Percentiles rank a stretch among this genome's conserved stretches.
These are phyloP conservation scores for Ormyrus pomaceus DNA, from an alignment of 2,888 invertebrate species.

Conservation along the genomic window DNA sequence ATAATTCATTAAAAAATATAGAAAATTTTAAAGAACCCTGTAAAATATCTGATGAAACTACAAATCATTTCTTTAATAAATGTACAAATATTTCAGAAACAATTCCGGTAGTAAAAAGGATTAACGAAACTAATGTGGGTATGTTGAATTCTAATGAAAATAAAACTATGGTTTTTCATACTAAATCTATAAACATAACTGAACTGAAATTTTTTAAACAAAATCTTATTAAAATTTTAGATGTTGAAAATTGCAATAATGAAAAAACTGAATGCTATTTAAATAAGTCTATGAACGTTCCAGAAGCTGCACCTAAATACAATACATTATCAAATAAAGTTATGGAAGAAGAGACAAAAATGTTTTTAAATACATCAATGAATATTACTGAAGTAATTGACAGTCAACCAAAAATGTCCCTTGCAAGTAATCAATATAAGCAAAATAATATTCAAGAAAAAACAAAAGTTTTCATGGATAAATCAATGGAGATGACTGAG, in stretches of 20 bases:
- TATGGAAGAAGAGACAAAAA: not conserved
- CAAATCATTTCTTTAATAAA: too few relatives aligned
- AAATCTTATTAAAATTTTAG: not conserved
- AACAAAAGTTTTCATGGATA: slow-evolving; percentile 20
- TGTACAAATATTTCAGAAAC: too few relatives aligned
- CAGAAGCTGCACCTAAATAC: slow-evolving; percentile 6
- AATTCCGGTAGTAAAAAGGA: too few relatives aligned
- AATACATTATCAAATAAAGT: not conserved
- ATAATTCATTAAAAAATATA: too few relatives aligned
- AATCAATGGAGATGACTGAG: slow-evolving; percentile 58
- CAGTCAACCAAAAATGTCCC: not conserved
- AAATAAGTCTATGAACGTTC: slow-evolving; percentile 44
- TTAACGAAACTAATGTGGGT: too few relatives aligned
- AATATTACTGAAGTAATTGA: slow-evolving; percentile 13
- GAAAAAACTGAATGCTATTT: slow-evolving; percentile 32
- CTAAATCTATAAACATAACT: slow-evolving; percentile 47
- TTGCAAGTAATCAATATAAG: not conserved
- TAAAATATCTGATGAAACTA: too few relatives aligned
- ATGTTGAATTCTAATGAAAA: not conserved
- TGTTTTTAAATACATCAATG: slow-evolving; percentile 55
- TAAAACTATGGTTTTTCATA: slow-evolving; percentile 7
- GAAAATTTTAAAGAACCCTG: too few relatives aligned
- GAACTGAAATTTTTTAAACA: slow-evolving; percentile 7
- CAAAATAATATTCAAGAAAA: not conserved
- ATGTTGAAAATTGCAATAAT: not conserved